phyloP scores from a whole-genome alignment of 2,113 vertebrate genomes.

The Passer montanus region DNA sequence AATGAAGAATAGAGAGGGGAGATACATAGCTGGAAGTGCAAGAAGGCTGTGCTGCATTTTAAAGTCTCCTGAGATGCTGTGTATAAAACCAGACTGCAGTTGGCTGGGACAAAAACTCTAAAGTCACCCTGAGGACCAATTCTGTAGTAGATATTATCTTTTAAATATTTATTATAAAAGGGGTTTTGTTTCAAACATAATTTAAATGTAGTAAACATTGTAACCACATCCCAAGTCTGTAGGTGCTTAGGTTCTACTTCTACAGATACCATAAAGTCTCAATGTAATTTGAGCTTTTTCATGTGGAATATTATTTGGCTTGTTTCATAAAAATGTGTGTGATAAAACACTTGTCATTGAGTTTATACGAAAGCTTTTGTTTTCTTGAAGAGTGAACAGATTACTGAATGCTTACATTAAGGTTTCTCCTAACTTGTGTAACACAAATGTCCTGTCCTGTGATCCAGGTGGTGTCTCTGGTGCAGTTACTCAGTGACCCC shows the following conservation, averaged over 20 bases:
- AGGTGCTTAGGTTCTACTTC: not conserved
- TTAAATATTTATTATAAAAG: not conserved
- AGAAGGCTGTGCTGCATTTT: not conserved
- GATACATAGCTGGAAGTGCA: not conserved
- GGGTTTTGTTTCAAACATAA: not conserved
- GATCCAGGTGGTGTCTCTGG: constrained; percentile 89
- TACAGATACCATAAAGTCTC: not conserved
- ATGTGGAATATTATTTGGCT: not conserved
- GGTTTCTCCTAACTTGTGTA: not conserved
- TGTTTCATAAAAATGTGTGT: not conserved
- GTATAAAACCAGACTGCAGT: not conserved
- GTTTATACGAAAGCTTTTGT: not conserved
- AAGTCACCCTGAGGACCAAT: not conserved
- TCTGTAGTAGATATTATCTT: not conserved
- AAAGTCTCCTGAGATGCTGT: not conserved
- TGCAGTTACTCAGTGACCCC: constrained; percentile 93
- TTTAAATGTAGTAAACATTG: not conserved
- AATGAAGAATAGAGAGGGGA: not conserved
- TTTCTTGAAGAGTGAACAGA: not conserved
- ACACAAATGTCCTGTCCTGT: constrained; percentile 35
- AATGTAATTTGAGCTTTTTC: not conserved
- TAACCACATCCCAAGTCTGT: not conserved
- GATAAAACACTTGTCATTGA: not conserved
- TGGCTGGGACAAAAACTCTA: not conserved
- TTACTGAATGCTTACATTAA: not conserved